Conservation (phyloP, 2,113 vertebrate species). For the Craseonycteris thonglongyai region DNA sequence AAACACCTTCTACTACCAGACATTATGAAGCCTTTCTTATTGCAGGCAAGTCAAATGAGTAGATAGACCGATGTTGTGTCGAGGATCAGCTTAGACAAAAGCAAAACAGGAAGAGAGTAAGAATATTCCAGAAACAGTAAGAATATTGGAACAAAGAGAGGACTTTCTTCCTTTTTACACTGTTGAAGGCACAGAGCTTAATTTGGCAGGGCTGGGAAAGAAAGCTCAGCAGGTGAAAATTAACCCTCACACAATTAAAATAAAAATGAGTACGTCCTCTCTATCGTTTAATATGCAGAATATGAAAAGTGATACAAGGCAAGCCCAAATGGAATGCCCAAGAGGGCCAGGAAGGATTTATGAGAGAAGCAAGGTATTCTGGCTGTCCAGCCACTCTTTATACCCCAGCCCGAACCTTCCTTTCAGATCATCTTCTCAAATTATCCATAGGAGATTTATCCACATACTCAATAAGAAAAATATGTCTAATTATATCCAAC, state of each 20-base stretch:
- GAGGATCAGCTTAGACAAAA: not conserved
- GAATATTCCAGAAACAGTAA: not conserved
- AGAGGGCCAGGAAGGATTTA: not conserved
- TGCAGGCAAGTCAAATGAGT: not conserved
- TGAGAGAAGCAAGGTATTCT: constrained; percentile 50
- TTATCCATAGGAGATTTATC: constrained; percentile 85
- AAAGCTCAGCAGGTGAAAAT: constrained; percentile 28
- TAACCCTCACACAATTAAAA: constrained; percentile 30
- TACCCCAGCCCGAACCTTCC: constrained; percentile 70
- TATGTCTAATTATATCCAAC: constrained; percentile 87
- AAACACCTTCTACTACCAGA: not conserved
- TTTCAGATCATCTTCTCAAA: constrained; percentile 80
- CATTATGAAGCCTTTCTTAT: not conserved
- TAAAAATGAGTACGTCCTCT: constrained; percentile 30
- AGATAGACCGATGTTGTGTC: not conserved
- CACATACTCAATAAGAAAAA: constrained; percentile 84
- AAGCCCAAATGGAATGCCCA: not conserved
- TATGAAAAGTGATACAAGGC: not conserved
- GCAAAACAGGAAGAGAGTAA: not conserved
- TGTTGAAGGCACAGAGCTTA: not conserved
- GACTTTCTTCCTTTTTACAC: not conserved
- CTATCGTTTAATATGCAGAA: not conserved
- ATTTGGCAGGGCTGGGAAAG: not conserved
- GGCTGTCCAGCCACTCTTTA: constrained; percentile 23
- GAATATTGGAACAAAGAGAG: not conserved